Evolutionary conservation across 2,113 vertebrate genomes (phyloP), one percentile per base, ranked within the genome.

Genomic region (Marmota monax): DNA sequence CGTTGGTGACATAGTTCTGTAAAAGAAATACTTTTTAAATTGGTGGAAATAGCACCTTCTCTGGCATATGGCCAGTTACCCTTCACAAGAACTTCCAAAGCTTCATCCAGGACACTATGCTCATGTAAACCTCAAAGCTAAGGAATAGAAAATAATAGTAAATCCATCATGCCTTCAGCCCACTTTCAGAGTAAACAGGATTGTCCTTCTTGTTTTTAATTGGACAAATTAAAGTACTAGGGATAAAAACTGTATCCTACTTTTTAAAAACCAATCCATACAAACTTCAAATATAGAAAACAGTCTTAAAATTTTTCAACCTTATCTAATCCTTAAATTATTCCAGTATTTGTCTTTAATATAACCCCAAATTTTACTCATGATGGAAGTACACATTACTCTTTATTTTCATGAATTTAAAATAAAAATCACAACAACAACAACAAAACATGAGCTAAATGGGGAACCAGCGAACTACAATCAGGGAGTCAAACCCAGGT

Each of bases 51-150:
- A 73, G 56, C 70, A 86, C 51, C 74, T 85, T 92, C 70, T 48
- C 61, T 67, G 69, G 73, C 85, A 65, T 34, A 32, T 4, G 37
- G n/a, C 18, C 90, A 61, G 51, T 94, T 67, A 39, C 2, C n/a
- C 17, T 29, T 93, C 84, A 80, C 48, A 79, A 53, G 72, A 22
- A 61, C 63, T 91, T 93, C 16, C 78, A 93, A 94, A 97, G 85
- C 56, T 86, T 86, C 53, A 53, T 34, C 63, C 12, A n/a, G 79
- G 48, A 96, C 42, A 84, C 1, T 4, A 67, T 17, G 39, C 16
- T 74, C 32, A 65, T 7, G 20, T 72, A 80, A 94, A 88, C 20
- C 63, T 86, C 74, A 90, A 84, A 85, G 76, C 42, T 86, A 77
- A 69, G 39, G 16, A 84, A 14, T 5, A 29, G 0, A 85, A 96